A percentile compares a stretch with the other conserved stretches of the same genome.
Evolutionary conservation across 2,797 vertebrate genomes (phyloP).

Genomic region (Aldrovandia affinis): DNA sequence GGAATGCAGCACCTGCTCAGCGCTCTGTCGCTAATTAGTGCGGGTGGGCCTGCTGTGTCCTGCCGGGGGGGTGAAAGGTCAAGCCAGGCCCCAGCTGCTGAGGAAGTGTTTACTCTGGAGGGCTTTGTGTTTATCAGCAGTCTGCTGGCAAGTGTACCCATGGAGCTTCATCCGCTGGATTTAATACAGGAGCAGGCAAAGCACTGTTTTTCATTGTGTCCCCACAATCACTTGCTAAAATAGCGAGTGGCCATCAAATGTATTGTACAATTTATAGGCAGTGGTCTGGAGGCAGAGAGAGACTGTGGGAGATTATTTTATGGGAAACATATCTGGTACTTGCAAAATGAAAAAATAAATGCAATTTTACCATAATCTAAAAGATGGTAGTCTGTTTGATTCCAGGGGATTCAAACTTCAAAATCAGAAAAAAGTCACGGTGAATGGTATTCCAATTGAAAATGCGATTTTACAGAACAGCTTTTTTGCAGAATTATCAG

Average conservation of each 20-base stretch:
- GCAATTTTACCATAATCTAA: background rate
- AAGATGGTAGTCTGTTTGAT: background rate
- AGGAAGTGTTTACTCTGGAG: slow-evolving; percentile 41
- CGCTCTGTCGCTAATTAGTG: slow-evolving; percentile 48
- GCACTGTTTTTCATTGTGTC: background rate
- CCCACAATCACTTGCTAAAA: background rate
- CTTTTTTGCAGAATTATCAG: background rate
- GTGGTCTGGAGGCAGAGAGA: background rate
- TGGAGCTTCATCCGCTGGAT: slow-evolving; percentile 28
- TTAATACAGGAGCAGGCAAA: slow-evolving; percentile 6
- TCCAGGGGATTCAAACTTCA: background rate
- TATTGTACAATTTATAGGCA: background rate
- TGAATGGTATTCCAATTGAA: background rate
- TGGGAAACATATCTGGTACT: background rate
- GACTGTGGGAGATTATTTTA: background rate
- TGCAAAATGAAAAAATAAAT: background rate
- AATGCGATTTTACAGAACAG: background rate
- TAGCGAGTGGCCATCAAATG: background rate
- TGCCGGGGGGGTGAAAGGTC: slow-evolving; percentile 46
- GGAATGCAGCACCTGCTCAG: slow-evolving; percentile 13
- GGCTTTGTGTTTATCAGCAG: slow-evolving; percentile 23
- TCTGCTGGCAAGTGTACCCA: slow-evolving; percentile 19
- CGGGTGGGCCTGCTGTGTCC: slow-evolving; percentile 46
- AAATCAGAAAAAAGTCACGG: background rate
- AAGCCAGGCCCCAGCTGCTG: slow-evolving; percentile 41